Evolutionary conservation across 2,888 invertebrate species (phyloP), one percentile per base, ranked within the genome.

Genomic region (Luperina testacea): DNA sequence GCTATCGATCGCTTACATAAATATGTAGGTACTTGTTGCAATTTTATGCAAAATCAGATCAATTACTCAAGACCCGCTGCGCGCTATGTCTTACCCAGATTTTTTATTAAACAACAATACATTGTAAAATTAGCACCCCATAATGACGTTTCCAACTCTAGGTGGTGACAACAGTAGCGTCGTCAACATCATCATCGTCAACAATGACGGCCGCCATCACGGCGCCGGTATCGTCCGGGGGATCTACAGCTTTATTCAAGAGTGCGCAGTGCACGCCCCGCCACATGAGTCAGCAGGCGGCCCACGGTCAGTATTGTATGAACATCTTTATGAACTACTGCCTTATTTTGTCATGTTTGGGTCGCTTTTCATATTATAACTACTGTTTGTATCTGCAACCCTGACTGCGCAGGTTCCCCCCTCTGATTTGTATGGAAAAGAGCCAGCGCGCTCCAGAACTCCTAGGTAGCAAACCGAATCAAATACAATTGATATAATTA

Each of bases 141-240:
- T 53, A 61, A 61, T n/a, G 15, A 38, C 17, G 51, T 42, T 24
- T 13, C 17, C 8, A 24, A 59, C 17, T 51, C 6, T 80, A 94
- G 95, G 94, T 95, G 89, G 94, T 95, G 81, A 95, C 94, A 13
- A 94, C 95, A 2, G 90, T 91, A 27, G 95, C 95, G 15, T 92
- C 94, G 0, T 94, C 95, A 1, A 92, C 93, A 0, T 91, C 94
- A 0, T 84, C 92, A 2, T 88, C 95, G 0, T 82, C 93, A 0
- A 92, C 94, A 1, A 91, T 92, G 87, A 92, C 94, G 15, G 81
- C 93, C 0, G 82, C 94, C 0, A 88, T 92, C 78, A 90, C 92
- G 1, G 90, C 89, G 70, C 91, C 94, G 0, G 91, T 91, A 2
- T 83, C 92, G 0, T 89, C 92, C 0, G 89, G 90, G 59, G 68